Evolutionary conservation across 2,797 vertebrate genomes (phyloP).

Genomic region (Premnoplex brunnescens): DNA sequence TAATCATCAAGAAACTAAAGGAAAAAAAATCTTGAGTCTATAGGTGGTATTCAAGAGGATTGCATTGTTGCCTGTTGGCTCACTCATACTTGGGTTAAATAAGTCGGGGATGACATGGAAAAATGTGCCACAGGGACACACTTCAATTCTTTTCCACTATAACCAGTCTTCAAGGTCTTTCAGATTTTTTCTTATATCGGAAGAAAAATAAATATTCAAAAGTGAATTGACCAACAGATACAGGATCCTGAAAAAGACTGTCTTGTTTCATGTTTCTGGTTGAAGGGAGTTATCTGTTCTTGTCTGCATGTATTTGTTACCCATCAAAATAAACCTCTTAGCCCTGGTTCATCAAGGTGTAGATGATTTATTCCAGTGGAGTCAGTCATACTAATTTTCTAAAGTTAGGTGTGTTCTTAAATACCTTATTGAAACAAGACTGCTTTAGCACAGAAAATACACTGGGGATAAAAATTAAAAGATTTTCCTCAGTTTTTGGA

Average conservation of each 20-base stretch:
- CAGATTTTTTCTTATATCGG: background rate
- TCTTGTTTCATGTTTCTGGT: background rate
- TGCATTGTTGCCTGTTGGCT: background rate
- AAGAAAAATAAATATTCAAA: background rate
- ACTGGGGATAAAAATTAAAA: accelerated
- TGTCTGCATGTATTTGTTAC: background rate
- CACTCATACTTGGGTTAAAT: background rate
- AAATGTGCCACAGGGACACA: background rate
- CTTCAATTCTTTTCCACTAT: background rate
- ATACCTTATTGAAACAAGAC: background rate
- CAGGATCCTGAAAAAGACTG: background rate
- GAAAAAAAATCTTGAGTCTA: background rate
- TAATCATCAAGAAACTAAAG: background rate
- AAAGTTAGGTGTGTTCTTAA: background rate
- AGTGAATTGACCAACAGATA: background rate
- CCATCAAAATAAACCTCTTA: background rate
- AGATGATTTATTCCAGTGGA: background rate
- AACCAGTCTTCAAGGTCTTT: background rate
- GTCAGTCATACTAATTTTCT: background rate
- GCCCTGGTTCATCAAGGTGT: background rate
- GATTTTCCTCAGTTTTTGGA: background rate
- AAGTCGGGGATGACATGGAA: background rate
- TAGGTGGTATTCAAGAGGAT: background rate
- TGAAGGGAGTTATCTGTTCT: background rate
- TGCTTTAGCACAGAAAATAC: background rate